Conservation (phyloP, 2,113 vertebrate species). For the Hepsetus odoe region DNA sequence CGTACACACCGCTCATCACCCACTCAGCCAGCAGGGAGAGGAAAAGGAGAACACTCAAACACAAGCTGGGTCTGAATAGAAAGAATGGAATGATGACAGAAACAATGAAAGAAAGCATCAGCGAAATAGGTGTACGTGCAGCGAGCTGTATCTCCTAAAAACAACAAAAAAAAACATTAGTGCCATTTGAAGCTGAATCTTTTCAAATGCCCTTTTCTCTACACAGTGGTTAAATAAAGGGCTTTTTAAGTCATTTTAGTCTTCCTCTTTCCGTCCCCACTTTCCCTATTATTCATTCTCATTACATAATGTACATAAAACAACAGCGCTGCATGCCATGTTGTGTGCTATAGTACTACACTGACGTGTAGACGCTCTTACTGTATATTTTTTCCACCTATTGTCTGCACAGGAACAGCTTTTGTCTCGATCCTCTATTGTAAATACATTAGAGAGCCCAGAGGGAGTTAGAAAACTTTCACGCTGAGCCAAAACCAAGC, state of each 20-base stretch:
- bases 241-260: not conserved
- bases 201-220: not conserved
- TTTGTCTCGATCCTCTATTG: not conserved
- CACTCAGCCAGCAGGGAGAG: not conserved
- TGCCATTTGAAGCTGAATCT: not conserved
- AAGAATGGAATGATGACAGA: not conserved
- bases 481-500: not conserved
- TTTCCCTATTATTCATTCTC: not conserved
- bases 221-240: not conserved
- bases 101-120: not conserved
- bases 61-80: not conserved
- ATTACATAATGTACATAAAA: not conserved
- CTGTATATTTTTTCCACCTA: slow-evolving; percentile 25
- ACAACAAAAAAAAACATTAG: not conserved
- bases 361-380: not conserved
- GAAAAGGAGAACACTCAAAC: no score
- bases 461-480: not conserved
- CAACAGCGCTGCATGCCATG: not conserved
- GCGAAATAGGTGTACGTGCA: not conserved
- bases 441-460: slow-evolving; percentile 27
- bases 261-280: not conserved
- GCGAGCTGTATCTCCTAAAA: not conserved
- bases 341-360: not conserved
- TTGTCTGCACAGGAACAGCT: slow-evolving; percentile 21
- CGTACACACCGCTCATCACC: not conserved